Conservation (phyloP, 2,113 vertebrate genomes). For the Crotophaga sulcirostris region DNA sequence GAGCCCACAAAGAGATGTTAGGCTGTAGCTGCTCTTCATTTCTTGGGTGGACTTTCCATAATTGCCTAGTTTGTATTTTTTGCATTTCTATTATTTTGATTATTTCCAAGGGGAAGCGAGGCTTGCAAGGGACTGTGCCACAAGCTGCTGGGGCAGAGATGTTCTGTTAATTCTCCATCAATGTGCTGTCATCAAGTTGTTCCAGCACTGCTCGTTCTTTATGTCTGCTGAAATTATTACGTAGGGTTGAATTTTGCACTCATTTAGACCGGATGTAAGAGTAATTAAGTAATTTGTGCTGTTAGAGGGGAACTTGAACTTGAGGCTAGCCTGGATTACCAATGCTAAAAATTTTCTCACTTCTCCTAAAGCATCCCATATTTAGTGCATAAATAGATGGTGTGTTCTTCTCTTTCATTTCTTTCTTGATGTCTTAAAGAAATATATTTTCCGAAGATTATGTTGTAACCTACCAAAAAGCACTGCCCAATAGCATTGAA, state of each 20-base stretch:
- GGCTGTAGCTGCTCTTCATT: neutral
- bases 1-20: conserved; percentile 7
- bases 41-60: neutral
- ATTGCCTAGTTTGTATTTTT: neutral
- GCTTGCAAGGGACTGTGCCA: neutral
- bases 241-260: neutral
- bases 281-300: conserved; percentile 12
- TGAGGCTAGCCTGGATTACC: neutral
- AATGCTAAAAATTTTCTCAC: neutral
- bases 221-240: neutral
- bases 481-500: neutral
- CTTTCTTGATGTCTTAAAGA: neutral
- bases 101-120: neutral
- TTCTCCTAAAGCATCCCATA: neutral
- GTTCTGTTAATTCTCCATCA: neutral
- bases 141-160: neutral
- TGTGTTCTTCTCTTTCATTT: neutral
- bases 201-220: neutral
- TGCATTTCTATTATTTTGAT: neutral
- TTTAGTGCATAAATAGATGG: accelerated
- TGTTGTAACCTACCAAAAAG: neutral
- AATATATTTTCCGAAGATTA: neutral
- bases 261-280: neutral
- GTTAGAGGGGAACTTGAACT: neutral
- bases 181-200: neutral